phyloP scores from a whole-genome alignment of 2,888 invertebrate species.

The Tipula lateralis region DNA sequence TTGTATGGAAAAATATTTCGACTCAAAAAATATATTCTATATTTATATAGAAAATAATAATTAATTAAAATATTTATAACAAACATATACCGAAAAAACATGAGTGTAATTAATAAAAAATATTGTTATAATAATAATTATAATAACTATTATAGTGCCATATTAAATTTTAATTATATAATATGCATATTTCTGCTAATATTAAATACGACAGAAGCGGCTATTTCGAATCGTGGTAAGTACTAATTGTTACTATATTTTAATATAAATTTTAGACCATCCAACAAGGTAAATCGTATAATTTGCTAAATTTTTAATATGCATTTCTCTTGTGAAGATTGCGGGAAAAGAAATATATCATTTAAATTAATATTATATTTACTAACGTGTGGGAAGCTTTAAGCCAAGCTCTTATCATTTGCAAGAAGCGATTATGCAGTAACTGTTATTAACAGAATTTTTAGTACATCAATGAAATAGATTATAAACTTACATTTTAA shows the following conservation, averaged over 20 bases:
- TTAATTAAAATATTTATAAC: neutral
- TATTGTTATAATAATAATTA: neutral
- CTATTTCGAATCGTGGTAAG: slow-evolving; percentile 28
- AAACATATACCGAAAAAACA: neutral
- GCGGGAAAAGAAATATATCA: no score
- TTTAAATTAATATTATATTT: no score
- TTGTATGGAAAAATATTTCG: neutral
- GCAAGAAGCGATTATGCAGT: no score
- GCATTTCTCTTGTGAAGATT: no score
- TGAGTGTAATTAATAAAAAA: slow-evolving; percentile 20
- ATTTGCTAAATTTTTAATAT: no score
- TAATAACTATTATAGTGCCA: slow-evolving; percentile 12
- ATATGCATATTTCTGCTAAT: neutral
- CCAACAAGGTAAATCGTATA: no score
- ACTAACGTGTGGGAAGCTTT: no score
- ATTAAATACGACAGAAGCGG: neutral
- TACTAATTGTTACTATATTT: neutral
- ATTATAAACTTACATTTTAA: no score
- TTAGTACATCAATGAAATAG: no score
- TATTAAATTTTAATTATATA: neutral
- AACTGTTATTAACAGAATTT: no score
- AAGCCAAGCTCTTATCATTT: no score
- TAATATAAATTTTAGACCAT: no score
- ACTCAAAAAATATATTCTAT: neutral
- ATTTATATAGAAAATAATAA: neutral